Percentiles rank a stretch among this genome's conserved stretches.
phyloP scores from a whole-genome alignment of 2,113 vertebrate genomes.

The Dendrocopos noguchii region DNA sequence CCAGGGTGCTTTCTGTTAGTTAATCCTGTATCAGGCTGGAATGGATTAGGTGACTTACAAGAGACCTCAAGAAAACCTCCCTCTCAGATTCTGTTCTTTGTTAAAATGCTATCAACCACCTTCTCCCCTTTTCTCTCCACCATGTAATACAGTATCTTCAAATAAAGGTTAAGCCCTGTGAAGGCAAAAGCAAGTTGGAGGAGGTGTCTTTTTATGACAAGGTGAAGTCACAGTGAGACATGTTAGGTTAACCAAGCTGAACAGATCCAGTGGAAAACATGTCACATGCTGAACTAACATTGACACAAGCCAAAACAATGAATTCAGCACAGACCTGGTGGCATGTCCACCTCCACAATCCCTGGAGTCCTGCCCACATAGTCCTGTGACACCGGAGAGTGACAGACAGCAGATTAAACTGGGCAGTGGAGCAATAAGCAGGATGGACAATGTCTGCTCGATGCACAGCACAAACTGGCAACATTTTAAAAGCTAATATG shows the following conservation, averaged over 20 bases:
- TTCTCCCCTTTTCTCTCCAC: background rate
- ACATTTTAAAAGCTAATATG: fast-evolving
- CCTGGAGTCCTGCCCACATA: background rate
- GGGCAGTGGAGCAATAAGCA: background rate
- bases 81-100: background rate
- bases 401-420: background rate
- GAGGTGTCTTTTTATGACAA: background rate
- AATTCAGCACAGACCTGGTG: background rate
- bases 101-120: background rate
- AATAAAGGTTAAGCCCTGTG: background rate
- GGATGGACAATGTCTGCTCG: background rate
- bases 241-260: background rate
- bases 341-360: background rate
- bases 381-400: background rate
- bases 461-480: background rate
- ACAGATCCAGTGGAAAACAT: background rate
- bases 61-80: background rate
- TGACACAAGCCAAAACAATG: background rate
- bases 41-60: background rate
- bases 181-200: background rate
- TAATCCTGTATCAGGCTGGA: background rate
- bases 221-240: slow-evolving; percentile 7
- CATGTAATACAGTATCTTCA: background rate
- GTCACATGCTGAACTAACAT: background rate
- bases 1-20: background rate